Base-by-base conservation (phyloP, 2,888 invertebrate genomes). In the Acanthosepion lycidas region DNA sequence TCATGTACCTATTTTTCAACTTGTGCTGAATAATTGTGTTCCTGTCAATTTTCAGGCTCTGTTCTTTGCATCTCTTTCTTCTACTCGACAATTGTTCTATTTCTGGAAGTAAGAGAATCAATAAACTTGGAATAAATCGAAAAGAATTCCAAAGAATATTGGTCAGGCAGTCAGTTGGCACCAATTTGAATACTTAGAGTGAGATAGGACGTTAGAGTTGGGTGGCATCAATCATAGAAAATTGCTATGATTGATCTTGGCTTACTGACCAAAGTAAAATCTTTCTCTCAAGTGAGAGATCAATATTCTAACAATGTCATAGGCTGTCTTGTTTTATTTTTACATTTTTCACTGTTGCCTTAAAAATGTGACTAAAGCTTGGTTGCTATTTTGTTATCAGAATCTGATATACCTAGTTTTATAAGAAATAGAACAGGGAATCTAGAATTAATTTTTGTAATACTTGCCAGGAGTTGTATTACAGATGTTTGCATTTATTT, bases 241-340 rank as follows among this genome's bases (percentile, higher is more conserved):
- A 33, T 78, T 78, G n/a, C 78, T 78, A 78, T 78, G 78, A 78
- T 78, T 78, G 78, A 78, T n/a, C 78, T 78, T 78, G 78, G 78
- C 78, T 78, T 78, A 78, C 78, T 28, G 78, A 78, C 78, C 78
- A 78, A 78, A 78, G 78, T 28, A n/a, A 78, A 78, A 78, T 78
- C 28, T 28, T 28, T 26, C 28, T 78, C 26, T 78, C 6, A 78
- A 64, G 28, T 78, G 2, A 78, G 12, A 28, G 78, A 78, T 78
- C 78, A 78, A 78, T 78, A 78, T 28, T 55, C 28, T 78, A 78
- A 78, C 78, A 9, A 28, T 78, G n/a, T 78, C n/a, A 78, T 28
- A 28, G 78, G 0, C 9, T 78, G 78, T 9, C 8, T 78, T 78
- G 8, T 78, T 78, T 78, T 78, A 28, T 55, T 55, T 55, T 20